phyloP scores from a whole-genome alignment of 2,113 vertebrate genomes.

The Columba livia region DNA sequence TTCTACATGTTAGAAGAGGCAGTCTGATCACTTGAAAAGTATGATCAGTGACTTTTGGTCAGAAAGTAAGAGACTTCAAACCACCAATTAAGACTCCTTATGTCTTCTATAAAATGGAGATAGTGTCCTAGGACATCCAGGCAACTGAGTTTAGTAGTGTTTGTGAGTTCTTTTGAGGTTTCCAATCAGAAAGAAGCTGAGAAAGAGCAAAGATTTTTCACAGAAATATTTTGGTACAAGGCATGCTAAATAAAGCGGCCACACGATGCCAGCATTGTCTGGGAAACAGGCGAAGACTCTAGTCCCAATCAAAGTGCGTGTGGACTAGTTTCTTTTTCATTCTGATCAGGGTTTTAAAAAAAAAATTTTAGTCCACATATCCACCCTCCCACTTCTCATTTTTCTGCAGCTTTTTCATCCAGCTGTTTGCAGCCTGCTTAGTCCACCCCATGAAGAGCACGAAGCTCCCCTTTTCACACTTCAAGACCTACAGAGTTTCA shows the following conservation, averaged over 20 bases:
- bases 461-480: neutral
- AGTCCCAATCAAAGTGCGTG: neutral
- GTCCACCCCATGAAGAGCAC: neutral
- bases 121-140: neutral
- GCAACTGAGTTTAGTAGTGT: neutral
- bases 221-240: neutral
- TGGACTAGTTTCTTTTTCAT: neutral
- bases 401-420: neutral
- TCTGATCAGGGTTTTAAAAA: neutral
- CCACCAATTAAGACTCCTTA: neutral
- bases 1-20: neutral
- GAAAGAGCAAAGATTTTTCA: neutral
- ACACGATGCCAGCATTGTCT: constrained; percentile 62
- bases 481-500: neutral
- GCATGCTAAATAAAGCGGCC: neutral
- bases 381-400: neutral
- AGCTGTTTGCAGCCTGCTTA: neutral
- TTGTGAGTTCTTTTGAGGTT: neutral
- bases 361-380: neutral
- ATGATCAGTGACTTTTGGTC: neutral
- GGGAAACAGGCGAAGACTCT: neutral
- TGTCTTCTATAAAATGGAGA: neutral
- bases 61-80: neutral
- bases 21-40: neutral
- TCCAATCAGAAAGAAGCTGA: neutral